Conservation (phyloP, 2,888 invertebrate species). For the Pachymerium ferrugineum region DNA sequence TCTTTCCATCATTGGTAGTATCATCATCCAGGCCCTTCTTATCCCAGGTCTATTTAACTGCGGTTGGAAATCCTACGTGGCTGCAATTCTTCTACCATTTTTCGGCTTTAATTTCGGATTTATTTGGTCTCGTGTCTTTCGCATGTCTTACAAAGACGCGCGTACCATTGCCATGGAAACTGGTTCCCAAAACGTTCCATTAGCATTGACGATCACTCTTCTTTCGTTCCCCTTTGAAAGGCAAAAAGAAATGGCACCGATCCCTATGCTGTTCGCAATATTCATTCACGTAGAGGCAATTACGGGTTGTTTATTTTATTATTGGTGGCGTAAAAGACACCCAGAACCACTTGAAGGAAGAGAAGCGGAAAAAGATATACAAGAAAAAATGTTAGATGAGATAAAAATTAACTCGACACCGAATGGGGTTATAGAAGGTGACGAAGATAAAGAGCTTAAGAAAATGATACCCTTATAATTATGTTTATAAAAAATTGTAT, state of each 20-base stretch:
- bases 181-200: slow-evolving; percentile 44
- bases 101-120: slow-evolving; percentile 42
- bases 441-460: no score
- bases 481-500: no score
- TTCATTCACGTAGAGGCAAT: slow-evolving; percentile 33
- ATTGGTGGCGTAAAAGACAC: not conserved
- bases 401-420: no score
- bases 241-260: slow-evolving; percentile 31
- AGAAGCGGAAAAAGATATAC: not conserved
- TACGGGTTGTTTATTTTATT: not conserved
- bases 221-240: slow-evolving; percentile 41
- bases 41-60: slow-evolving; percentile 44
- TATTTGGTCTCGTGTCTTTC: slow-evolving; percentile 40
- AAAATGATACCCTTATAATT: no score
- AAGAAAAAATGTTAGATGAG: not conserved
- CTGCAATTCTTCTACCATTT: slow-evolving; percentile 41
- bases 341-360: not conserved
- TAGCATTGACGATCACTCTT: slow-evolving; percentile 44
- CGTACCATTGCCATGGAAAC: slow-evolving; percentile 45
- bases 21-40: slow-evolving; percentile 40
- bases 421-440: no score
- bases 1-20: slow-evolving; percentile 41
- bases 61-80: slow-evolving; percentile 42
- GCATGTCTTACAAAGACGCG: slow-evolving; percentile 39
- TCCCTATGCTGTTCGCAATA: slow-evolving; percentile 30